Evolutionary conservation across 2,888 invertebrate species (phyloP), one percentile per base, ranked within the genome.

Genomic region (Gandaritis pyraliata): DNA sequence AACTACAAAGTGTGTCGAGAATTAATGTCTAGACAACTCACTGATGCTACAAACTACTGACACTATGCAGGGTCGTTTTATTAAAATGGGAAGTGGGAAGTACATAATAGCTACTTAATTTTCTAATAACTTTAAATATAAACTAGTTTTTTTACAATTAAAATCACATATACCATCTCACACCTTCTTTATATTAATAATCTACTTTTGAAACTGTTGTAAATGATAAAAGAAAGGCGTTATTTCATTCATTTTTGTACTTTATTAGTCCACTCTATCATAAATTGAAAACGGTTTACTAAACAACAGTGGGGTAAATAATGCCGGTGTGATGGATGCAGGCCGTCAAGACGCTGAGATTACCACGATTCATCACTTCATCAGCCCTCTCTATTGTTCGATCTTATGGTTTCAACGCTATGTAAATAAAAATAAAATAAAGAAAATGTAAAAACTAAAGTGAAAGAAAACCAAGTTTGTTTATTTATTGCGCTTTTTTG

Each of bases 1-100:
- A 72, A 67, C 75, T 78, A 73, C 72, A 74, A 77, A 75, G 71
- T 72, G 71, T 70, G 62, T 66, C 48, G 62, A 70, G 73, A 30
- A 72, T 78, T 71, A 78, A 80, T 74, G 73, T 72, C 60, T 55
- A 38, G 53, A 48, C 52, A 54, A 62, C 50, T 53, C 46, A 58
- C 53, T 18, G 50, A 43, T 49, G 36, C 51, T 52, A 51, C 45
- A 36, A 54, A 46, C 36, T 54, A 54, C 53, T 16, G 23, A 54
- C 30, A 47, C 38, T 39, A 46, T 52, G 8, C 23, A 39, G 8
- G 15, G 29, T 41, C 2, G 8, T 41, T 13, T 13, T 13, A n/a
- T 12, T 38, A 38, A 38, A 38, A 12, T 6, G 15, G 41, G 0
- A 41, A 1, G 12, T 7, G 15, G 15, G 2, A 41, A 8, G n/a